Evolutionary conservation across 1,140 invertebrate species (phyloP).

Genomic region (Cydia amplana): DNA sequence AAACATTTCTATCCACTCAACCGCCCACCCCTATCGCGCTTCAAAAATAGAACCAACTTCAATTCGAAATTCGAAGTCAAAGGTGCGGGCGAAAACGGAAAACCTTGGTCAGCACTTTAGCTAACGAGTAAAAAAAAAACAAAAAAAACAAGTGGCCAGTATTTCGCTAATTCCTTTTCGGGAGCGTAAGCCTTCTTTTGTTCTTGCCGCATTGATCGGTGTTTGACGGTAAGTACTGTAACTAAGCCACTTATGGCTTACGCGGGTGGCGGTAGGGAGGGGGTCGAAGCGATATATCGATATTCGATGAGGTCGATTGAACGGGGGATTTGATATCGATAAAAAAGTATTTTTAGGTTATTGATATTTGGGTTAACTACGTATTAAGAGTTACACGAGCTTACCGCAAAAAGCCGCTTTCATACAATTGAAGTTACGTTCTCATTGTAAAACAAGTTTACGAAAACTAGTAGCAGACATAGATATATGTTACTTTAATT

Average conservation of each 20-base stretch:
- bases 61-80: constrained; percentile 19
- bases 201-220: constrained; percentile 60
- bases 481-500: too few relatives aligned
- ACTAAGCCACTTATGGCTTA: constrained; percentile 65
- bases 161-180: constrained; percentile 57
- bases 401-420: too few relatives aligned
- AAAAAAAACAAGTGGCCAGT: constrained; percentile 30
- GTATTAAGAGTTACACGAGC: too few relatives aligned
- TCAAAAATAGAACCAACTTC: constrained; percentile 6
- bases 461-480: too few relatives aligned
- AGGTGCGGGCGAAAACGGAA: constrained; percentile 21
- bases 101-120: constrained; percentile 22
- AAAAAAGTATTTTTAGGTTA: background rate
- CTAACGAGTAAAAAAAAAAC: constrained; percentile 16
- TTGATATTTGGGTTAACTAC: too few relatives aligned
- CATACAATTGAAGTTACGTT: too few relatives aligned
- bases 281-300: background rate
- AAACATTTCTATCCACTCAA: background rate
- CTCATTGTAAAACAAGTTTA: too few relatives aligned
- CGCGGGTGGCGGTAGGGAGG: constrained; percentile 40
- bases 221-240: constrained; percentile 56
- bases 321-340: background rate
- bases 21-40: background rate
- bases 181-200: constrained; percentile 60
- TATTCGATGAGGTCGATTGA: too few relatives aligned